Evolutionary conservation across 2,797 vertebrate genomes (phyloP).

Genomic region (Sebastes baramenuke): DNA sequence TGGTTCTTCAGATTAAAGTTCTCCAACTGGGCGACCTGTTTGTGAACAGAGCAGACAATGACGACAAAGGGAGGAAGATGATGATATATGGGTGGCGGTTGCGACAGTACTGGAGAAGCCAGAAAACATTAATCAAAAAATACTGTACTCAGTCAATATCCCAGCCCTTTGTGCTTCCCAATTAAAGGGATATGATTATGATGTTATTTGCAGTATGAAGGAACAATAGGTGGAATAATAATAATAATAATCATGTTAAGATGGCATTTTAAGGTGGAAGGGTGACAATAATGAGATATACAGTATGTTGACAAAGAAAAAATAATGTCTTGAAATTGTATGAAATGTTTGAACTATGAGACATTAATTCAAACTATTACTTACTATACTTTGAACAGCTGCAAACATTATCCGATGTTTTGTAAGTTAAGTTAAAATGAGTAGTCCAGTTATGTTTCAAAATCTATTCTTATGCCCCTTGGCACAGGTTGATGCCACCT

Average conservation of each 20-base stretch:
- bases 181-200: background rate
- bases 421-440: background rate
- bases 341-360: background rate
- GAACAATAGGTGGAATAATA: background rate
- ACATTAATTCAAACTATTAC: background rate
- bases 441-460: background rate
- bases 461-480: background rate
- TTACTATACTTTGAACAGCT: background rate
- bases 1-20: slow-evolving; percentile 51
- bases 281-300: background rate
- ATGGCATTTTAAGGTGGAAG: background rate
- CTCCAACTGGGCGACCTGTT: slow-evolving; percentile 54
- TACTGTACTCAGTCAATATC: background rate
- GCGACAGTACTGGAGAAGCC: background rate
- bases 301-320: background rate
- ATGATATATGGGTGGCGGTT: background rate
- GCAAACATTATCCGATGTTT: background rate
- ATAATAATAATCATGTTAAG: background rate
- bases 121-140: background rate
- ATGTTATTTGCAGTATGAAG: background rate
- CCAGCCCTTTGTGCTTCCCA: background rate
- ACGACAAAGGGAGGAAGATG: background rate
- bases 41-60: background rate
- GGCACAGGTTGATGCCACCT: background rate
- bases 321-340: background rate